Base-by-base conservation (phyloP, 2,113 vertebrate species). In the Oreamnos americanus region DNA sequence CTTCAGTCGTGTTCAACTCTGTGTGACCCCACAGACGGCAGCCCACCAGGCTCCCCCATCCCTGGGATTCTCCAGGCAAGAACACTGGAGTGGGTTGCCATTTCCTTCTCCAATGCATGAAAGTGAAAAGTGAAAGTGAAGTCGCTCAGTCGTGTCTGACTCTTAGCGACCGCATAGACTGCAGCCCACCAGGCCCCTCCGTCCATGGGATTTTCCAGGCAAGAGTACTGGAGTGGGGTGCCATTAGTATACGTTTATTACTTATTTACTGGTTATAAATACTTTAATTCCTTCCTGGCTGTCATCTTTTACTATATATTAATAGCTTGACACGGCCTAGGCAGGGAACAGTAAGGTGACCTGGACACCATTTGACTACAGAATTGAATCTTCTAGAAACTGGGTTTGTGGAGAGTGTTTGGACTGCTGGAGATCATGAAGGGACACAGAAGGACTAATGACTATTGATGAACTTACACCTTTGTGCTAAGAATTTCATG, bases 401-500 rank as follows among this genome's bases (percentile, higher is more conserved):
- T 93, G 76, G 51, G 36, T 45, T 96, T 92, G 28, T 45, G 95
- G 55, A 90, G 33, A 60, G 26, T 85, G 45, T 83, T 60, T 93
- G 74, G 81, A 78, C 60, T 47, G 49, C 81, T 91, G 33, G 89
- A 96, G 86, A 94, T 96, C 91, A 92, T 5, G 45, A 90, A 83
- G 71, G 49, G 83, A 97, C 71, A 84, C 45, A 90, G 89, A 71
- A 79, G 60, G 55, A 94, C 87, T 96, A 96, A 97, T 45, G 62
- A 96, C 62, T 81, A 45, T 2, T 8, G 60, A 81, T 94, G 95
- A 95, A 97, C 93, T 96, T 94, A 82, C 6, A 93, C 60, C 82
- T 94, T 84, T 87, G 33, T 87, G 78, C 79, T 82, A 21, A 96
- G 26, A 64, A 71, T 71, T 91, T 78, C 62, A 39, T 57, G 62